A percentile compares a stretch with the other conserved stretches of the same genome.
These are phyloP conservation scores for Paguma larvata DNA, from an alignment of 2,797 vertebrate species.

Conservation along the genomic window DNA sequence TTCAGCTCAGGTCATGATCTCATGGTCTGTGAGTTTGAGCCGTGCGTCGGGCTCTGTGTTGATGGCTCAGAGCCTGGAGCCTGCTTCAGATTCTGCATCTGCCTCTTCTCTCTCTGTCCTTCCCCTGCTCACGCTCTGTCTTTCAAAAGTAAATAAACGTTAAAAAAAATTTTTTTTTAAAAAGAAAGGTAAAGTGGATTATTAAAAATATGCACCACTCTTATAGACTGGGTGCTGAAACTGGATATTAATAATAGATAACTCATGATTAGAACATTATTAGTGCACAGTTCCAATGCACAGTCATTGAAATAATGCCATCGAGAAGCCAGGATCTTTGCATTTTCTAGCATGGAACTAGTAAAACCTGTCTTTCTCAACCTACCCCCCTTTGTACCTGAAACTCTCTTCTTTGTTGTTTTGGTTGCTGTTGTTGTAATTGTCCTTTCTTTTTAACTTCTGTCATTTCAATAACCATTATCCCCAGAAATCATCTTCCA, in stretches of 20 bases:
- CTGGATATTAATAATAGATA: background rate
- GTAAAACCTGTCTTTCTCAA: background rate
- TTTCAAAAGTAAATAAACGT: too few relatives aligned
- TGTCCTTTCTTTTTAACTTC: background rate
- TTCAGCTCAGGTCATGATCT: too few relatives aligned
- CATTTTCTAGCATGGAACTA: background rate
- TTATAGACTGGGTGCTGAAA: background rate
- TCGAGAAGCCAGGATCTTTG: background rate
- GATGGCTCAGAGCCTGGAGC: too few relatives aligned
- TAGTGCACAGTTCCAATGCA: background rate
- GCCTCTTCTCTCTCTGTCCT: too few relatives aligned
- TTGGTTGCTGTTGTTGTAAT: background rate
- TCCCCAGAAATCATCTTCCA: background rate
- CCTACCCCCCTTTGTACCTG: background rate
- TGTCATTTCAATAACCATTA: background rate
- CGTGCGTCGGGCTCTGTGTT: too few relatives aligned
- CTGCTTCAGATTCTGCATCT: too few relatives aligned
- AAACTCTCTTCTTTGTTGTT: background rate
- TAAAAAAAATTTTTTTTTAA: too few relatives aligned
- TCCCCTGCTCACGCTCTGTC: too few relatives aligned
- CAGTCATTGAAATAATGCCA: background rate
- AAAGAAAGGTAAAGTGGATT: background rate
- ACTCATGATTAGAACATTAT: background rate
- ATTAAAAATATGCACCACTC: background rate
- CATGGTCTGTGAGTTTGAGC: too few relatives aligned